Evolutionary conservation across 92 coral and sea anemone genomes (phyloP), one percentile per base, ranked within the genome.

Genomic region (Umimayanthus kanabou): DNA sequence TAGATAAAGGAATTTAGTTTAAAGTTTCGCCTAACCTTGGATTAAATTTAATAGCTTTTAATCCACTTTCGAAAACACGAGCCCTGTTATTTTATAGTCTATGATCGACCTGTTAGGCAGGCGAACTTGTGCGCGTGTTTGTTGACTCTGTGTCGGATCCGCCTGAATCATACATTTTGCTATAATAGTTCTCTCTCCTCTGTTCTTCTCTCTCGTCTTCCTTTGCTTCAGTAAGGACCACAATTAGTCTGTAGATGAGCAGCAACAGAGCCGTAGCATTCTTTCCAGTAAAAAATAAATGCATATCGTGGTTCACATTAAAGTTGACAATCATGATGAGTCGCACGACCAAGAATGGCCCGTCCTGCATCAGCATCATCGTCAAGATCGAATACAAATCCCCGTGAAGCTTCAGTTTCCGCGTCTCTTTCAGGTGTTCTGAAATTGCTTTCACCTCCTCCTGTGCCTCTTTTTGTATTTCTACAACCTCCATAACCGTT

Each of bases 351-450:
- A 97, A 88, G 79, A 97, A 97, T 39, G 99, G 99, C 20, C 98
- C 99, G 50, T 97, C 99, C 83, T 95, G 98, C 99, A 97, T 97
- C 6, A 97, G 47, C 94, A 97, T 95, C 45, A 96, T 89, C 16
- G 98, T 96, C 80, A 97, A 81, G 18, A 95, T 97, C 15, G 96
- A 95, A 74, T 97, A 97, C 89, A 97, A 84, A 76, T 97, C 99
- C 4, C 99, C 99, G 87, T 97, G 99, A 26, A 95, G 92, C 71
- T 90, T 93, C 40, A 93, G 93, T 65, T 94, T 93, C 65, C 94
- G 93, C 57, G 89, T 92, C 73, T 94, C 96, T 72, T 93, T 92
- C 39, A 95, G 89, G 29, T 92, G 97, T 65, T 90, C 94, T 67
- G 96, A 96, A 16, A 94, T 91, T 9, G 94, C 89, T 88, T 95